These are phyloP conservation scores for Poeciliopsis turneri DNA, from an alignment of 2,797 vertebrate genomes.

Conservation along the genomic window DNA sequence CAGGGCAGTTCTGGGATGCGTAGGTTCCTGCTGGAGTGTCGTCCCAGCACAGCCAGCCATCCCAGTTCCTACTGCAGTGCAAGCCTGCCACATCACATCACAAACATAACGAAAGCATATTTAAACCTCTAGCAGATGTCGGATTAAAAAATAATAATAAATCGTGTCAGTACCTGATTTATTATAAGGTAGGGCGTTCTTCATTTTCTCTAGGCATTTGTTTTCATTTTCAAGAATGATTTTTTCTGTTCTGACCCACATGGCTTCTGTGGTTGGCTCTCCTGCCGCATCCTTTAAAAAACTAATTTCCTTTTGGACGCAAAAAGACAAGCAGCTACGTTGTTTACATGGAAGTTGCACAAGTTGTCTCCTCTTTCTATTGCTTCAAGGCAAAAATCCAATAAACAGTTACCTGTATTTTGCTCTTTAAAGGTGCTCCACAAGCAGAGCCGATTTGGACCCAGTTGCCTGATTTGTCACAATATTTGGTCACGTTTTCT, in stretches of 20 bases:
- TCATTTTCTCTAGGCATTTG: constrained; percentile 90
- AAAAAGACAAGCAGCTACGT: background rate
- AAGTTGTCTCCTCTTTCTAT: background rate
- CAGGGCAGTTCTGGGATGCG: constrained; percentile 88
- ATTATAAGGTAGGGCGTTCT: constrained; percentile 81
- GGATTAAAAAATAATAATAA: background rate
- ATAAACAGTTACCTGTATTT: constrained; percentile 81
- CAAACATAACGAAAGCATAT: background rate
- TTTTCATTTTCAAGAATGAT: constrained; percentile 86
- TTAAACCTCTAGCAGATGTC: background rate
- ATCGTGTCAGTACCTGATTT: constrained; percentile 83
- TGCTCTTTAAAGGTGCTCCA: constrained; percentile 83
- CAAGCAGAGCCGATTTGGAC: constrained; percentile 88
- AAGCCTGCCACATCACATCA: constrained; percentile 70
- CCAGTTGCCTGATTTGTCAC: constrained; percentile 91
- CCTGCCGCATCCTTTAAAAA: constrained; percentile 72
- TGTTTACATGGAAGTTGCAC: constrained; percentile 1
- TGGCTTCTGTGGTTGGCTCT: constrained; percentile 74
- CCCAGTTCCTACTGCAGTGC: constrained; percentile 94
- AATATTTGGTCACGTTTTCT: constrained; percentile 92
- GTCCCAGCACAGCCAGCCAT: constrained; percentile 98
- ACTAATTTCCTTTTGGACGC: constrained; percentile 67
- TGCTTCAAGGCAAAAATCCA: constrained; percentile 11
- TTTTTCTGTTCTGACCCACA: constrained; percentile 67
- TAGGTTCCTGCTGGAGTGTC: constrained; percentile 88